A percentile compares a stretch with the other conserved stretches of the same genome.
Evolutionary conservation across 2,888 invertebrate genomes (phyloP).

Genomic region (Eutolmus rufibarbis): DNA sequence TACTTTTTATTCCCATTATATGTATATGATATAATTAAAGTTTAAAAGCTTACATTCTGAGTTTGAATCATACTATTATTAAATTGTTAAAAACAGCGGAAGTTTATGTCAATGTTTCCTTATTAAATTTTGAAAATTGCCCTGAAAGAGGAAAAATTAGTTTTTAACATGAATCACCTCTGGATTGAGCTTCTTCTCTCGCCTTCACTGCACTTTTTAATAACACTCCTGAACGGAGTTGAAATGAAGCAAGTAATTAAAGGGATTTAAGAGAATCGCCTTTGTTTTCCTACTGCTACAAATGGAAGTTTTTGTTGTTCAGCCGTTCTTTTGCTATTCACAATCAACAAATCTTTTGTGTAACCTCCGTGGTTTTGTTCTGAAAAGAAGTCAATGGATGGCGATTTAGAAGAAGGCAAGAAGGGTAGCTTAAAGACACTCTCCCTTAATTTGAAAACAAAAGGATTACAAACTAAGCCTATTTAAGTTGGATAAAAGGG

Average conservation of each 20-base stretch:
- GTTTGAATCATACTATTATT: too few species aligned
- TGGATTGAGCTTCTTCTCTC: not conserved
- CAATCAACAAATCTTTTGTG: not conserved
- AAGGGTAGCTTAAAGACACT: not conserved
- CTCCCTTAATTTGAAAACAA: not conserved
- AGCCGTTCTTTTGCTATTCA: not conserved
- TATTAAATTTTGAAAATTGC: not conserved
- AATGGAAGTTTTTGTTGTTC: not conserved
- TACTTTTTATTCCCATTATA: too few species aligned
- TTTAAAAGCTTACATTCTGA: too few species aligned
- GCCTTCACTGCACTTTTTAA: not conserved
- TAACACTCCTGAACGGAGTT: not conserved
- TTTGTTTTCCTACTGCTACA: not conserved
- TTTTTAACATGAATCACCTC: not conserved
- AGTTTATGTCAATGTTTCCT: not conserved
- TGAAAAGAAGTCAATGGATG: not conserved
- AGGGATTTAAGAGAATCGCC: not conserved
- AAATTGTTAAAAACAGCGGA: not conserved
- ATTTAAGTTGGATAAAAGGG: not conserved
- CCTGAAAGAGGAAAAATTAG: not conserved
- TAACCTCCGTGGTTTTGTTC: not conserved
- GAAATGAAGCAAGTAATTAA: not conserved
- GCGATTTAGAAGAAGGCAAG: not conserved
- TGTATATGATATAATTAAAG: too few species aligned
- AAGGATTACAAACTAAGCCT: not conserved